Evolutionary conservation across 2,888 invertebrate genomes (phyloP), one percentile per base, ranked within the genome.

Genomic region (Fissipunctia ypsillon): DNA sequence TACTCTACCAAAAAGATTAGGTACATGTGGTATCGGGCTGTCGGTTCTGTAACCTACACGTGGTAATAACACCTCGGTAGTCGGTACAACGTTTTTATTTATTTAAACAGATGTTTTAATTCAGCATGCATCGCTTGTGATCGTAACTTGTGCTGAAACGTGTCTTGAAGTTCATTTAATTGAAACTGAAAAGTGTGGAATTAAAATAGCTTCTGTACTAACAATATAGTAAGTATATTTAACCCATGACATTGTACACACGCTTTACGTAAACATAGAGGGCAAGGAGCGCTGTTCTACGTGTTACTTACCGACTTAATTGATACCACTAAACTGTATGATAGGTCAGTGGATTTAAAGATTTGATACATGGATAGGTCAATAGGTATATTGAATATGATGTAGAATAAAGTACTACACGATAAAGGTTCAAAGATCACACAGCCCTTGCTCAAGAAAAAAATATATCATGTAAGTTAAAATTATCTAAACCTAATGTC

Each of bases 51-150:
- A 45, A 76, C 52, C 56, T 41, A 81, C 64, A 69, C 73, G 66
- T 75, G 73, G 75, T 81, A 73, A 72, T 68, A 76, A 61, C 48
- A 68, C 71, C 70, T 75, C 69, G 69, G 70, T 31, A 71, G 66
- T 74, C 65, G 52, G 64, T 38, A 71, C 69, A 68, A 75, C 54
- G 57, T 52, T 43, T 81, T 50, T 76, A 72, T 80, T 79, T 83
- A 84, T 82, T 73, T 77, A 73, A 70, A 69, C 80, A 83, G 72
- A 69, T 85, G 76, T 68, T 71, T 72, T 76, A 66, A 69, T 81
- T 78, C 48, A 69, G 64, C 64, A 35, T 61, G 75, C 72, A 64
- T 50, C 48, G 67, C 48, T 72, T 65, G 66, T 50, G 50, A n/a
- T 43, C 56, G 66, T 71, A 69, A 72, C 59, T 74, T 73, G 31